Conservation (phyloP, 2,888 invertebrate genomes). For the Polymixis flavicincta region DNA sequence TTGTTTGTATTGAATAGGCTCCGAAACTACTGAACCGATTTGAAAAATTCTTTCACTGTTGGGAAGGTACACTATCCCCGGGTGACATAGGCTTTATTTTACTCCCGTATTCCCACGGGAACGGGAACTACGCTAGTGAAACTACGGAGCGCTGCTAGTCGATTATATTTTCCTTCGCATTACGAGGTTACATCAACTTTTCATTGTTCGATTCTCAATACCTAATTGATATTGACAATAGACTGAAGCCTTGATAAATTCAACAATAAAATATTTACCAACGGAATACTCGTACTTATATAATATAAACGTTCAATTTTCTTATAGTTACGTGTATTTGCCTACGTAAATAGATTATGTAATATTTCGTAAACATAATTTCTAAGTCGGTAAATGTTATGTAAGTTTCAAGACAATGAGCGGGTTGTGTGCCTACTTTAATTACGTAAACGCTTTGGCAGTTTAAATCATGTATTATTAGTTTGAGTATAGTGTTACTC, state of each 20-base stretch:
- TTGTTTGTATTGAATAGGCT: too few relatives aligned
- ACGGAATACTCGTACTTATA: not conserved
- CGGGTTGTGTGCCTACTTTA: conserved; percentile 24
- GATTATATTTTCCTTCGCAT: not conserved
- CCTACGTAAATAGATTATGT: conserved; percentile 11
- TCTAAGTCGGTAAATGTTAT: conserved; percentile 20
- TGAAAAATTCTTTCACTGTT: too few relatives aligned
- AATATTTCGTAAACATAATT: conserved; percentile 36
- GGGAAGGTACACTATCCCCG: too few relatives aligned
- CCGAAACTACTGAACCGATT: too few relatives aligned
- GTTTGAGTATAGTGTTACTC: conserved; percentile 4
- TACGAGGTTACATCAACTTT: not conserved
- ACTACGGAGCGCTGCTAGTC: too few relatives aligned
- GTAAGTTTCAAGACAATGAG: conserved; percentile 35
- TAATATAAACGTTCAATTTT: not conserved
- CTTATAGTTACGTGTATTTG: conserved; percentile 26
- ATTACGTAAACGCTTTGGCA: conserved; percentile 34
- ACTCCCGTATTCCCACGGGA: too few relatives aligned
- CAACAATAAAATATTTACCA: conserved; percentile 19
- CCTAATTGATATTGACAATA: conserved; percentile 20
- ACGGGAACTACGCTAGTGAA: too few relatives aligned
- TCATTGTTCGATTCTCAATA: conserved; percentile 21
- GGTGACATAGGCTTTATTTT: too few relatives aligned
- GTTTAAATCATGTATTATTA: conserved; percentile 37
- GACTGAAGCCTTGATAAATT: not conserved